Evolutionary conservation across 2,113 vertebrate genomes (phyloP).

Genomic region (Hyaena hyaena): DNA sequence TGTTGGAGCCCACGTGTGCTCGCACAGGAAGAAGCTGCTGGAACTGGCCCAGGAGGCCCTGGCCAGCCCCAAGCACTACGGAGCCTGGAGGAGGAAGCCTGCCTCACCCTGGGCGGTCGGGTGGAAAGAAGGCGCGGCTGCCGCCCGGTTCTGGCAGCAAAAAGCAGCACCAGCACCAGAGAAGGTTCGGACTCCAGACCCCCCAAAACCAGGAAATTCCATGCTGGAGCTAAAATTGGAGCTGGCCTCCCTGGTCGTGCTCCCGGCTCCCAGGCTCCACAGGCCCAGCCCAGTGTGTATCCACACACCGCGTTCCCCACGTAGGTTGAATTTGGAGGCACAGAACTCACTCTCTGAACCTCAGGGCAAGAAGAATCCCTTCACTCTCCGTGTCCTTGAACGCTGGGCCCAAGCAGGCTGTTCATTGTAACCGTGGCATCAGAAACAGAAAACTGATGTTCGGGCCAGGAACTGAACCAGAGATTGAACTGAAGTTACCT

Average conservation of each 20-base stretch:
- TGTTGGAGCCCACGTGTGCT: constrained; percentile 46
- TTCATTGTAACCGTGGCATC: background rate
- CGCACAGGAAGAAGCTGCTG: constrained; percentile 51
- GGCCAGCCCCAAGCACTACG: constrained; percentile 40
- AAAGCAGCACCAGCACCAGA: constrained; percentile 64
- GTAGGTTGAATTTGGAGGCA: background rate
- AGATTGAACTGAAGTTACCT: constrained; percentile 11
- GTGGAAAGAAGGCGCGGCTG: constrained; percentile 73
- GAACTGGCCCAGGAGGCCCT: constrained; percentile 49
- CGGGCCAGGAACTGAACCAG: background rate
- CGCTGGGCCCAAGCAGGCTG: background rate
- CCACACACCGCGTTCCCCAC: background rate
- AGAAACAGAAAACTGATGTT: constrained; percentile 12
- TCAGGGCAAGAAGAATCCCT: background rate
- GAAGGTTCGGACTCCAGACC: constrained; percentile 73
- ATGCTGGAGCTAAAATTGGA: constrained; percentile 72
- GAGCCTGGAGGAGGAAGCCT: constrained; percentile 35
- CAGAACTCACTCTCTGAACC: background rate
- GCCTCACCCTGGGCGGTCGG: constrained; percentile 71
- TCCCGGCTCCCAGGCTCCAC: background rate
- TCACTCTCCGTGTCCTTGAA: background rate
- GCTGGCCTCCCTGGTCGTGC: constrained; percentile 3
- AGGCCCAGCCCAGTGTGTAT: background rate
- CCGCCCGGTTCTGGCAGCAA: constrained; percentile 67
- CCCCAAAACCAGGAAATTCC: constrained; percentile 79